These are phyloP conservation scores for Muscidifurax raptorellus DNA, from an alignment of 1,140 invertebrate genomes.

Conservation along the genomic window DNA sequence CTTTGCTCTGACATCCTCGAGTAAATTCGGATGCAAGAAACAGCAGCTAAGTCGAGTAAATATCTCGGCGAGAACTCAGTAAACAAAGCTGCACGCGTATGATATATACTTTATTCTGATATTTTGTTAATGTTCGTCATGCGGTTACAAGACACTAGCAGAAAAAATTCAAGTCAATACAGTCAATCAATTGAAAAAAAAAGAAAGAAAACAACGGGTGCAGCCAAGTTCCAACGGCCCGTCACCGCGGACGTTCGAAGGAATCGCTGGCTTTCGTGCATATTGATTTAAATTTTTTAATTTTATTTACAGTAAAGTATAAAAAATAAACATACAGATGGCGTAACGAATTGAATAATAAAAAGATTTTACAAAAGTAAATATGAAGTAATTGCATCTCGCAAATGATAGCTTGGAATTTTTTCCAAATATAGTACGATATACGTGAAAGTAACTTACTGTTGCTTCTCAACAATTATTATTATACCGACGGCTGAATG, in stretches of 20 bases:
- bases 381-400: too few relatives aligned
- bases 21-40: neutral
- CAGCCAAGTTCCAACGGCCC: slow-evolving; percentile 62
- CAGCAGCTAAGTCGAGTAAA: slow-evolving; percentile 14
- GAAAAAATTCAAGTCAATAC: slow-evolving; percentile 66
- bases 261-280: slow-evolving; percentile 48
- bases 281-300: too few relatives aligned
- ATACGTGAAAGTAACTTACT: neutral
- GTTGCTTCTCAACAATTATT: neutral
- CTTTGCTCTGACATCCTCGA: neutral
- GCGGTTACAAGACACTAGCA: slow-evolving; percentile 71
- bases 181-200: slow-evolving; percentile 66
- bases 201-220: slow-evolving; percentile 58
- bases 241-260: slow-evolving; percentile 55
- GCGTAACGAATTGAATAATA: too few relatives aligned
- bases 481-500: too few relatives aligned
- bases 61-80: slow-evolving; percentile 20
- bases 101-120: slow-evolving; percentile 19
- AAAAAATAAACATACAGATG: too few relatives aligned
- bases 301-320: slow-evolving; percentile 7
- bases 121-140: slow-evolving; percentile 64
- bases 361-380: too few relatives aligned
- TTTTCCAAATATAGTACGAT: too few relatives aligned
- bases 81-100: slow-evolving; percentile 51
- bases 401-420: too few relatives aligned